phyloP scores from a whole-genome alignment of 2,113 vertebrate species.

The Marcusenius ussheri region DNA sequence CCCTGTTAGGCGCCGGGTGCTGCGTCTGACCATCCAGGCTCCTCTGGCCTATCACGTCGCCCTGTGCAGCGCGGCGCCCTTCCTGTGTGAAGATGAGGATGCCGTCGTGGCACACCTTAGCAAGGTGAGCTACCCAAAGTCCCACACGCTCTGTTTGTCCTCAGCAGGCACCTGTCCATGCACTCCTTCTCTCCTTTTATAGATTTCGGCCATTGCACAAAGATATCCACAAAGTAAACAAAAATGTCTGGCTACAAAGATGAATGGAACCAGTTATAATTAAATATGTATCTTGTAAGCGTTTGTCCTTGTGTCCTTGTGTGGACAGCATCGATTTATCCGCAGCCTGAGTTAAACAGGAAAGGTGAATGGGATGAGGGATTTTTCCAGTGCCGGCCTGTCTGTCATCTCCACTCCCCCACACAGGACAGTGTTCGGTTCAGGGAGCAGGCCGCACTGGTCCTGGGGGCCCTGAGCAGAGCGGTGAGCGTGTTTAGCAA shows the following conservation, averaged over 20 bases:
- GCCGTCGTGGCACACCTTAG: constrained; percentile 66
- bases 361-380: background rate
- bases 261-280: background rate
- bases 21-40: constrained; percentile 59
- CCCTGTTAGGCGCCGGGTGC: constrained; percentile 66
- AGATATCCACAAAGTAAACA: background rate
- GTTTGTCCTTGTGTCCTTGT: background rate
- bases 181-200: background rate
- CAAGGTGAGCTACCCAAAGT: constrained; percentile 57
- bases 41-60: constrained; percentile 68
- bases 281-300: background rate
- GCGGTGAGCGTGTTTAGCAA: constrained; percentile 65
- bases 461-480: constrained; percentile 67
- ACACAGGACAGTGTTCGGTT: constrained; percentile 77
- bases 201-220: background rate
- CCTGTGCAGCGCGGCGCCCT: constrained; percentile 69
- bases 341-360: background rate
- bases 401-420: background rate
- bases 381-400: background rate
- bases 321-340: background rate
- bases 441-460: constrained; percentile 60
- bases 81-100: constrained; percentile 81
- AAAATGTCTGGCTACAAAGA: background rate
- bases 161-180: background rate
- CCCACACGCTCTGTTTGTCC: background rate